Evolutionary conservation across 2,888 invertebrate species (phyloP).

Genomic region (Nymphalis polychloros): DNA sequence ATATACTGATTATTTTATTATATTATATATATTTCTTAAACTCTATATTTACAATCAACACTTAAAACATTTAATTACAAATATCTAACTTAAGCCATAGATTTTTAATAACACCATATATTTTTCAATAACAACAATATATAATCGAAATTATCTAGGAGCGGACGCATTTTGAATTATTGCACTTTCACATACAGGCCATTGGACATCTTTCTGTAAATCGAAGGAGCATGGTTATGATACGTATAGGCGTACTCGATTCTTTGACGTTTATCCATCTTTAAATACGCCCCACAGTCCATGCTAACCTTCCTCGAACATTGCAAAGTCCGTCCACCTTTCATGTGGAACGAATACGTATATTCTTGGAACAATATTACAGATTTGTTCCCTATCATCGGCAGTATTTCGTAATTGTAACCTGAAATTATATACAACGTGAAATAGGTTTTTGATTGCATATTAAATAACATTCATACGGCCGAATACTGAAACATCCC

Average conservation of each 20-base stretch:
- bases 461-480: not conserved
- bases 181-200: conserved; percentile 27
- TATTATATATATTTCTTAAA: too few species aligned
- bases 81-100: too few species aligned
- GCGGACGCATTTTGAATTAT: not conserved
- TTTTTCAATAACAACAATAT: too few species aligned
- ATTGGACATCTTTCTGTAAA: conserved; percentile 21
- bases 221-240: conserved; percentile 49
- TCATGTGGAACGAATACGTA: conserved; percentile 42
- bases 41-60: too few species aligned
- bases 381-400: conserved; percentile 27
- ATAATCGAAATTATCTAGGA: too few species aligned
- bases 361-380: conserved; percentile 38
- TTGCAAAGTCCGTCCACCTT: conserved; percentile 31
- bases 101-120: too few species aligned
- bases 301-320: conserved; percentile 34
- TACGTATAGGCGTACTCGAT: conserved; percentile 31
- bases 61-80: too few species aligned
- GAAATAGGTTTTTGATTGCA: not conserved
- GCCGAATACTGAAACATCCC: too few species aligned
- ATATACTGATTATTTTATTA: too few species aligned
- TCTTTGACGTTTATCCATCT: conserved; percentile 31
- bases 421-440: conserved; percentile 28
- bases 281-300: conserved; percentile 40
- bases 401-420: conserved; percentile 26